phyloP scores from a whole-genome alignment of 2,888 invertebrate species.

The Leptinotarsa haldemani region DNA sequence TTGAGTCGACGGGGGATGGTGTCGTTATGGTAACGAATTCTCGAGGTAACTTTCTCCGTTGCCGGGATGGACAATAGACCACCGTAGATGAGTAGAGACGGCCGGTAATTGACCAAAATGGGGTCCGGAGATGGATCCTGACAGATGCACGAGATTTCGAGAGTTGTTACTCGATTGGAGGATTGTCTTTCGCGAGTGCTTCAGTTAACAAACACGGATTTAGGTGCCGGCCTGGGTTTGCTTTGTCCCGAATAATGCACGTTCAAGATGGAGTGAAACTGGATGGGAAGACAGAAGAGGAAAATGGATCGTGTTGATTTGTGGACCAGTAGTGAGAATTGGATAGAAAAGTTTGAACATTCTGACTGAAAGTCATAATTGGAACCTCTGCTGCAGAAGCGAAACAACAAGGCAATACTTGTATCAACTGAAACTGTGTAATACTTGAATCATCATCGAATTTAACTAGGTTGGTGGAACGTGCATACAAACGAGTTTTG shows the following conservation, averaged over 20 bases:
- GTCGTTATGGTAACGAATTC: slow-evolving; percentile 59
- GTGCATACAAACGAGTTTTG: no score
- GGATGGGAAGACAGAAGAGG: not conserved
- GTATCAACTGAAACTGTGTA: no score
- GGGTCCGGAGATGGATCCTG: slow-evolving; percentile 44
- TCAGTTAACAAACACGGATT: slow-evolving; percentile 30
- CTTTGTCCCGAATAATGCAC: slow-evolving; percentile 1
- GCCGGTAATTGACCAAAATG: slow-evolving; percentile 59
- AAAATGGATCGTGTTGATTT: no score
- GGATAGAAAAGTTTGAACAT: no score
- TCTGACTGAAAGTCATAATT: no score
- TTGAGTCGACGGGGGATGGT: slow-evolving; percentile 47
- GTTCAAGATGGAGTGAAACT: not conserved
- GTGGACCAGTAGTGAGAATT: no score
- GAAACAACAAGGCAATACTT: no score
- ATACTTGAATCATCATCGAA: no score
- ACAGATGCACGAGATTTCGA: slow-evolving; percentile 34
- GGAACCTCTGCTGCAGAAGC: no score
- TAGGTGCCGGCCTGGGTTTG: not conserved
- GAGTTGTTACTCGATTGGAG: slow-evolving; percentile 27
- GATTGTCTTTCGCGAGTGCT: slow-evolving; percentile 34
- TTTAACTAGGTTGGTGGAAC: no score
- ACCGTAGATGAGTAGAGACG: slow-evolving; percentile 55
- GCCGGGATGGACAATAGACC: slow-evolving; percentile 54
- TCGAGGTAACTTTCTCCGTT: slow-evolving; percentile 34